Evolutionary conservation across 2,888 invertebrate species (phyloP).

Genomic region (Caenorhabditis doughertyi): DNA sequence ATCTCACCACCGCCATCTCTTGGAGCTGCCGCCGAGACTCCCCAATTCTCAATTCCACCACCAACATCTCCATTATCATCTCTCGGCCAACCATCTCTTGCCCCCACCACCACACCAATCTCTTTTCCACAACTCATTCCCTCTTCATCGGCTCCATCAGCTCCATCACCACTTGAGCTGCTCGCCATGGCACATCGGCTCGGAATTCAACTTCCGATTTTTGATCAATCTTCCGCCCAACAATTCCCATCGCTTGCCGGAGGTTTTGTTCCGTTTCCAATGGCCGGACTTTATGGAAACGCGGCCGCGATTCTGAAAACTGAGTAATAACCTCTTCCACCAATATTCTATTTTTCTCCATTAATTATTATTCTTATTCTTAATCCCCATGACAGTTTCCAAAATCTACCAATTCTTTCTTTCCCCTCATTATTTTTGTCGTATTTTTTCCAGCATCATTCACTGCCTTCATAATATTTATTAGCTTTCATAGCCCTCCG

Average conservation of each 20-base stretch:
- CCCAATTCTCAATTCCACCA: background rate
- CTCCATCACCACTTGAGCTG: conserved; percentile 41
- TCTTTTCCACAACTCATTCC: conserved; percentile 28
- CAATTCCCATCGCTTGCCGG: conserved; percentile 2
- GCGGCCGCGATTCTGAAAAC: conserved; percentile 24
- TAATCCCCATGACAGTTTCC: conserved; percentile 18
- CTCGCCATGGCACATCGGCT: conserved; percentile 55
- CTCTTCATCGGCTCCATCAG: background rate
- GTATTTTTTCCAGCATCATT: background rate
- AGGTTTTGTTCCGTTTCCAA: conserved; percentile 16
- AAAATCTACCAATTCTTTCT: conserved; percentile 25
- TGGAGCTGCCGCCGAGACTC: no score
- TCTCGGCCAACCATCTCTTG: background rate
- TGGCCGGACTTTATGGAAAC: conserved; percentile 40
- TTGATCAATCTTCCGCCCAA: background rate
- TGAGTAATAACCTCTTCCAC: conserved; percentile 16
- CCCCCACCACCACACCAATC: background rate
- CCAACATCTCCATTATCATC: background rate
- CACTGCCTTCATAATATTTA: conserved; percentile 19
- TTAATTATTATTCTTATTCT: conserved; percentile 14
- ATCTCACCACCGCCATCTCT: background rate
- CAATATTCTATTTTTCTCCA: conserved; percentile 31
- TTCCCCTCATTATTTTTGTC: background rate
- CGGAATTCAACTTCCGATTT: conserved; percentile 40
- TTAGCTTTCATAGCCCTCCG: background rate